These are phyloP conservation scores for Drosophila algonquin DNA, from an alignment of 2,888 invertebrate species.

Conservation along the genomic window DNA sequence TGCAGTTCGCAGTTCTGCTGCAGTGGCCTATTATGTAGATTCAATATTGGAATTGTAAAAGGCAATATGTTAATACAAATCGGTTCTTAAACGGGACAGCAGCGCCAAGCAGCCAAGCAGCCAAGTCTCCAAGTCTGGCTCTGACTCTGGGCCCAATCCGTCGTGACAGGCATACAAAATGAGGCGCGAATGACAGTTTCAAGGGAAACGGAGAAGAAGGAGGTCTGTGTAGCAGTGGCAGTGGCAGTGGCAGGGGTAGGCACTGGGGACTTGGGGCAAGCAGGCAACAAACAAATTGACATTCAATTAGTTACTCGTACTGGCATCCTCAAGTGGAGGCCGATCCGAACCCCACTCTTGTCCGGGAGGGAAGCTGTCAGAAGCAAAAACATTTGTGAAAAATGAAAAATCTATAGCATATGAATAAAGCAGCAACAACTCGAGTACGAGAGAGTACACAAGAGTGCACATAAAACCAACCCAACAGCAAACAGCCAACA, in stretches of 20 bases:
- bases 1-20: conserved; percentile 15
- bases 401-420: conserved; percentile 42
- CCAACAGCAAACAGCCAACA: background rate
- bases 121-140: background rate
- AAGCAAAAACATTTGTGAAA: conserved; percentile 49
- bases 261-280: background rate
- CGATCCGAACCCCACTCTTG: conserved; percentile 12
- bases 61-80: conserved; percentile 49
- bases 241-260: too few relatives aligned
- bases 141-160: background rate
- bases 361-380: conserved; percentile 27
- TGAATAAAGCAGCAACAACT: conserved; percentile 16
- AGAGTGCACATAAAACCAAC: conserved; percentile 7
- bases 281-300: conserved; percentile 53
- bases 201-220: conserved; percentile 7
- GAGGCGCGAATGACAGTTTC: conserved; percentile 22
- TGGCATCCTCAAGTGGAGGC: conserved; percentile 4
- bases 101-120: background rate
- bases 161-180: conserved; percentile 48
- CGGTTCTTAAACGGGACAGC: conserved; percentile 19
- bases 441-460: conserved; percentile 22
- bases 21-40: conserved; percentile 50
- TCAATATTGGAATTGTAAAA: conserved; percentile 49
- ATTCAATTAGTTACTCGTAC: conserved; percentile 54
- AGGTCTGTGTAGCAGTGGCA: background rate